A percentile compares a stretch with the other conserved stretches of the same genome.
phyloP scores from a whole-genome alignment of 2,113 vertebrate species.

The Tetrax tetrax region DNA sequence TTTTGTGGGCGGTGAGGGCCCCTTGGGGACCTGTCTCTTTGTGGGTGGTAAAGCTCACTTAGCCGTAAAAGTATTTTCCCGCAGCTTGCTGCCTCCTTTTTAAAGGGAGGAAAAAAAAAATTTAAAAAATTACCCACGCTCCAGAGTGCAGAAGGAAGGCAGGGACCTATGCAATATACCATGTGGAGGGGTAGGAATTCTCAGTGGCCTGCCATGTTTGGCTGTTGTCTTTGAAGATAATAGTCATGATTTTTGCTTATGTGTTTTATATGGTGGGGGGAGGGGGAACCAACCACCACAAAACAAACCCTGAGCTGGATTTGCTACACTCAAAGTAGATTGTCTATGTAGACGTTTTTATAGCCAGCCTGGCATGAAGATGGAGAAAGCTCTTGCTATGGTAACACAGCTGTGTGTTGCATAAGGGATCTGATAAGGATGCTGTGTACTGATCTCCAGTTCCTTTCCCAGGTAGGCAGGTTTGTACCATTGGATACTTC shows the following conservation, averaged over 20 bases:
- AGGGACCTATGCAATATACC: background rate
- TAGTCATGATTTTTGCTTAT: background rate
- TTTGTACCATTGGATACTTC: background rate
- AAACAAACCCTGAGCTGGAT: background rate
- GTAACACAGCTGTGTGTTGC: background rate
- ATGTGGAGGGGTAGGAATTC: background rate
- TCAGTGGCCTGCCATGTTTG: background rate
- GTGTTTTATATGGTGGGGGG: background rate
- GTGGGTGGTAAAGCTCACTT: slow-evolving; percentile 77
- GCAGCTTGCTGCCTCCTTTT: slow-evolving; percentile 34
- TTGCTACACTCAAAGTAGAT: background rate
- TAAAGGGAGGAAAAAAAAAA: background rate
- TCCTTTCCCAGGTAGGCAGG: background rate
- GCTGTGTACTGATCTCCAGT: background rate
- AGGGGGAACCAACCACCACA: background rate
- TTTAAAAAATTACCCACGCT: slow-evolving; percentile 39
- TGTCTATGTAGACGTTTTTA: background rate
- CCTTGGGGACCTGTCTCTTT: slow-evolving; percentile 72
- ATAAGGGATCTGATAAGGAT: background rate
- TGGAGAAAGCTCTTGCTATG: background rate
- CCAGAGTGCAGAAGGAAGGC: background rate
- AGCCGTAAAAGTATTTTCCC: slow-evolving; percentile 73
- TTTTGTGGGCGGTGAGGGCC: slow-evolving; percentile 69
- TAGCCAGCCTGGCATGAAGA: background rate
- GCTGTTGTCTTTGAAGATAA: background rate